These are phyloP conservation scores for Notospermus geniculatus DNA, from an alignment of 1,140 invertebrate genomes.

Conservation along the genomic window DNA sequence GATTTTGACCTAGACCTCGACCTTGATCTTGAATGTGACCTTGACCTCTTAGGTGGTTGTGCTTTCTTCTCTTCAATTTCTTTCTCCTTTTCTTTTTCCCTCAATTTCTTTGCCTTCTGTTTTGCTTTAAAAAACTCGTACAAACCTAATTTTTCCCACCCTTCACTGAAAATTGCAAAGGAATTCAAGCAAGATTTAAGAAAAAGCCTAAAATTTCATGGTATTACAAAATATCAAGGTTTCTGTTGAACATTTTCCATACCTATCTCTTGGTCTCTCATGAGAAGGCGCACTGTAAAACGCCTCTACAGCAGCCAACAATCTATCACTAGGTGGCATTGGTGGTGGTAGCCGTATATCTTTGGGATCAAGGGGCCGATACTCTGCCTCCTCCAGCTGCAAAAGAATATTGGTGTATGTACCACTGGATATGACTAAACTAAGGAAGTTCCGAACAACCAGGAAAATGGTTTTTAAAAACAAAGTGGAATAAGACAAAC, in stretches of 20 bases:
- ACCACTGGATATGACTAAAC: no score
- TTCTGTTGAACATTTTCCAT: slow-evolving; percentile 16
- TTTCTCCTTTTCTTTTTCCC: slow-evolving; percentile 66
- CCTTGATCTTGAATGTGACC: slow-evolving; percentile 30
- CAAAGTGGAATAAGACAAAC: no score
- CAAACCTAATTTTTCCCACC: slow-evolving; percentile 94
- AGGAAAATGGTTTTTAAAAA: no score
- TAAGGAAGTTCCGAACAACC: no score
- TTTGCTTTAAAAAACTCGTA: slow-evolving; percentile 98
- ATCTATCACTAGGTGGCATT: slow-evolving; percentile 84
- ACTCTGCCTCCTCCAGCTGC: slow-evolving; percentile 83
- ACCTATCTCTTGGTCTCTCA: slow-evolving; percentile 91
- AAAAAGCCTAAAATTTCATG: no score
- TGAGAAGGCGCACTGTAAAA: slow-evolving; percentile 92
- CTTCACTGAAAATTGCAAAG: slow-evolving; percentile 70
- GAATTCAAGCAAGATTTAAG: not conserved
- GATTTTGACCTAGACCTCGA: slow-evolving; percentile 29
- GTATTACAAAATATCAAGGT: no score
- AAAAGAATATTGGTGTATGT: slow-evolving; percentile 35
- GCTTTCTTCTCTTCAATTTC: slow-evolving; percentile 22
- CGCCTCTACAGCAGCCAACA: slow-evolving; percentile 88
- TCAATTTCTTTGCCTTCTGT: slow-evolving; percentile 81
- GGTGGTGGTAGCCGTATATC: slow-evolving; percentile 88
- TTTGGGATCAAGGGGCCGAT: slow-evolving; percentile 84
- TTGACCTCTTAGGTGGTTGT: slow-evolving; percentile 28